phyloP scores from a whole-genome alignment of 2,113 vertebrate genomes.

The Arizona elegans region DNA sequence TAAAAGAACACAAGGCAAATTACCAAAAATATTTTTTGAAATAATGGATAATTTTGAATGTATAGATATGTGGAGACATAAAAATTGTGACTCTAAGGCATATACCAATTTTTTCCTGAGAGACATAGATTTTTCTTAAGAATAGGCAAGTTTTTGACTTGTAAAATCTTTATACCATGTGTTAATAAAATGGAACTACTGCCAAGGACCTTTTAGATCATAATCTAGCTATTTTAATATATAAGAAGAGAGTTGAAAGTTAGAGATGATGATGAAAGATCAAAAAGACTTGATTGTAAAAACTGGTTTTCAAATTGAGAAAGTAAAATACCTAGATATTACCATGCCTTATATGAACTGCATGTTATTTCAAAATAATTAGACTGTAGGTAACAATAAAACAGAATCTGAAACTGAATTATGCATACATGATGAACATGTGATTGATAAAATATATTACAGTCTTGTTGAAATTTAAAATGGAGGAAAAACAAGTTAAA shows the following conservation, averaged over 20 bases:
- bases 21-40: not conserved
- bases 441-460: not conserved
- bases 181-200: not conserved
- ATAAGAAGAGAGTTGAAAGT: not conserved
- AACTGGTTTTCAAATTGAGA: not conserved
- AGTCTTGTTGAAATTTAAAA: not conserved
- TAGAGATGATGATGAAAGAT: not conserved
- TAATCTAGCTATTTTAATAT: not conserved
- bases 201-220: not conserved
- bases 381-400: not conserved
- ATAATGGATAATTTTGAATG: not conserved
- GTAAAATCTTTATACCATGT: not conserved
- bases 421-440: not conserved
- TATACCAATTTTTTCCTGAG: not conserved
- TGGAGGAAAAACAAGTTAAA: not conserved
- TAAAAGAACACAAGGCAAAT: not conserved
- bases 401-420: not conserved
- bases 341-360: not conserved
- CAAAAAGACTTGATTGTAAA: not conserved
- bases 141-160: not conserved
- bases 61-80: not conserved
- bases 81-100: not conserved
- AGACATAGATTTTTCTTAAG: not conserved
- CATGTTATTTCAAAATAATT: not conserved
- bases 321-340: not conserved